These are phyloP conservation scores for Eulemur albifrons DNA, from an alignment of 2,797 vertebrate species.

Conservation along the genomic window DNA sequence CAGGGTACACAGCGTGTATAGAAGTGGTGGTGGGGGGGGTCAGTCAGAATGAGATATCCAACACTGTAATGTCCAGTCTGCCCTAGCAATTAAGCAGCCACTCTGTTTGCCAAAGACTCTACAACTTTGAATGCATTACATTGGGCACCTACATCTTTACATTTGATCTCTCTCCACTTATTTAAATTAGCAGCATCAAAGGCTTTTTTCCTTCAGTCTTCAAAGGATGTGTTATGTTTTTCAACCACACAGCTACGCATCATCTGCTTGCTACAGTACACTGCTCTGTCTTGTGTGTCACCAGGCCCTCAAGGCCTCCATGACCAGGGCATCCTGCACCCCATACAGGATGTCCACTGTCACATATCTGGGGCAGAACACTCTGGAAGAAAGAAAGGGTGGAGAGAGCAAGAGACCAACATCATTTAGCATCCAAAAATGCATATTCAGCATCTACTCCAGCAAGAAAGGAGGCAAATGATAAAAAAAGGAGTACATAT, in stretches of 20 bases:
- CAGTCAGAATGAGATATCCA: not conserved
- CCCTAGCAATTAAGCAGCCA: not conserved
- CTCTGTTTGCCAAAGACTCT: not conserved
- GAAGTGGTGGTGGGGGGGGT: not conserved
- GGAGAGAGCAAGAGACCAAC: not conserved
- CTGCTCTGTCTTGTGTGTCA: not conserved
- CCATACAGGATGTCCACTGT: not conserved
- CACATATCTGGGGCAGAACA: not conserved
- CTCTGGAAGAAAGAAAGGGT: not conserved
- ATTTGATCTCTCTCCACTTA: not conserved
- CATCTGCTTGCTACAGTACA: not conserved
- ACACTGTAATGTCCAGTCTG: not conserved
- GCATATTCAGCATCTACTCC: not conserved
- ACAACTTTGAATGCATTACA: not conserved
- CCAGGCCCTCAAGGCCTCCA: not conserved
- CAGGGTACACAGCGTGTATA: not conserved
- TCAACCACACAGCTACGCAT: not conserved
- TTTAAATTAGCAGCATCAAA: slow-evolving; percentile 11
- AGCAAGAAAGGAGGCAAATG: not conserved
- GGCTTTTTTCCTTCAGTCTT: not conserved
- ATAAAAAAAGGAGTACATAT: not conserved
- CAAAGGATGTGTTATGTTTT: not conserved
- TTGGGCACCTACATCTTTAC: not conserved
- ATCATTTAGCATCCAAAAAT: not conserved
- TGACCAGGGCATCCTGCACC: not conserved